Evolutionary conservation across 2,113 vertebrate genomes (phyloP), one percentile per base, ranked within the genome.

Genomic region (Tylochromis polylepis): DNA sequence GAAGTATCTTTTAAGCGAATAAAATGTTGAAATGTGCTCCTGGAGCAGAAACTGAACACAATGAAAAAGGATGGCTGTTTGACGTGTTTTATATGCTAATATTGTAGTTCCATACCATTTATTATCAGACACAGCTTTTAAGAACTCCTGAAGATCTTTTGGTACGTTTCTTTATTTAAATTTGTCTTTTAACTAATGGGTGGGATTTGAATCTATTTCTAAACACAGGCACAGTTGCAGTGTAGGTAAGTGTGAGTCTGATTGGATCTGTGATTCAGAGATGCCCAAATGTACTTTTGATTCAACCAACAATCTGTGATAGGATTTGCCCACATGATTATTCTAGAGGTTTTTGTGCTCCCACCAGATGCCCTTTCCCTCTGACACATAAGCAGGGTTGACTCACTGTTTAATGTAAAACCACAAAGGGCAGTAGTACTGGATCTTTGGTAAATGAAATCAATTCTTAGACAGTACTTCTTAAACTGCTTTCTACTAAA

Each of bases 281-380:
- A 53, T 24, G 79, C 58, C 49, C 78, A 20, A 85, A 53, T 85
- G 87, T 55, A 43, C 84, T 79, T 81, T 6, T 7, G 67, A 88
- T 81, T 65, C 49, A 60, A 38, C 67, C 51, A 10, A 65, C 60
- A 77, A 51, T 89, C 57, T 80, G 80, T 57, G 78, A 88, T 79
- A 49, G 78, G 57, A 55, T 89, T 91, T 82, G 36, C 82, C 82
- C 58, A 65, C 83, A 85, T 86, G 81, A 90, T 82, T 87, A 87
- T 60, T 79, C 72, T 49, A 77, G 86, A 89, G 85, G 84, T 89
- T 83, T 91, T 49, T 81, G 84, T 70, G 87, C 84, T 90, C 65
- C 88, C 77, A 90, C 85, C 59, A 87, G 62, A 90, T 86, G 79
- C 75, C 81, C 90, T 93, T 91, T 92, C 67, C 67, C 57, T 87